These are phyloP conservation scores for Cryptosula pallasiana DNA, from an alignment of 2,888 invertebrate species.

Conservation along the genomic window DNA sequence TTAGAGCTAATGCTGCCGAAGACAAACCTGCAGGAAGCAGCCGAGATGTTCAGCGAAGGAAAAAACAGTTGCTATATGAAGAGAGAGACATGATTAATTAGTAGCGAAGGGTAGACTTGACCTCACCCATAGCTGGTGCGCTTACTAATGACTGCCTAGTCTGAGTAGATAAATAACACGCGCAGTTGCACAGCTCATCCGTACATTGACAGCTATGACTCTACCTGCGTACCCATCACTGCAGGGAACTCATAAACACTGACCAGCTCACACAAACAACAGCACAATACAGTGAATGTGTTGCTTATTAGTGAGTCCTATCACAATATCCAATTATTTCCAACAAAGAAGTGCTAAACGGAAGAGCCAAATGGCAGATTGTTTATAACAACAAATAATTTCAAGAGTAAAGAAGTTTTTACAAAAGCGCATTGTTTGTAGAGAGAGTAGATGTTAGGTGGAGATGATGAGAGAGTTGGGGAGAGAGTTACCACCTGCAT, in stretches of 20 bases:
- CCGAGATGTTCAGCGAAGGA: no score
- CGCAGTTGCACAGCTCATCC: neutral
- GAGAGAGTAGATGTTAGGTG: neutral
- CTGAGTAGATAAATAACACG: neutral
- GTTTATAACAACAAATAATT: neutral
- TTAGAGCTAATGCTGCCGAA: no score
- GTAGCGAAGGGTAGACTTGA: neutral
- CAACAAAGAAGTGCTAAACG: neutral
- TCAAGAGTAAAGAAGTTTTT: no score
- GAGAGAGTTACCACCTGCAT: no score
- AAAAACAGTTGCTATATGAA: neutral
- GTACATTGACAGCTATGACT: no score
- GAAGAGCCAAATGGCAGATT: neutral
- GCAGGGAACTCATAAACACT: no score
- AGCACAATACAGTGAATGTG: neutral
- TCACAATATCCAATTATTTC: neutral
- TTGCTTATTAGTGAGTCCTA: neutral
- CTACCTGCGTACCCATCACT: no score
- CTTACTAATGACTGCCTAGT: neutral
- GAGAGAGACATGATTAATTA: neutral
- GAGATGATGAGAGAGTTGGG: no score
- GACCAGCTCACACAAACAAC: neutral
- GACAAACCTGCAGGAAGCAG: neutral
- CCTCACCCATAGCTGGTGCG: neutral
- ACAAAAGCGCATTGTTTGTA: neutral